These are phyloP conservation scores for Epizoanthus ramosus DNA, from an alignment of 92 coral and sea anemone species.

Conservation along the genomic window DNA sequence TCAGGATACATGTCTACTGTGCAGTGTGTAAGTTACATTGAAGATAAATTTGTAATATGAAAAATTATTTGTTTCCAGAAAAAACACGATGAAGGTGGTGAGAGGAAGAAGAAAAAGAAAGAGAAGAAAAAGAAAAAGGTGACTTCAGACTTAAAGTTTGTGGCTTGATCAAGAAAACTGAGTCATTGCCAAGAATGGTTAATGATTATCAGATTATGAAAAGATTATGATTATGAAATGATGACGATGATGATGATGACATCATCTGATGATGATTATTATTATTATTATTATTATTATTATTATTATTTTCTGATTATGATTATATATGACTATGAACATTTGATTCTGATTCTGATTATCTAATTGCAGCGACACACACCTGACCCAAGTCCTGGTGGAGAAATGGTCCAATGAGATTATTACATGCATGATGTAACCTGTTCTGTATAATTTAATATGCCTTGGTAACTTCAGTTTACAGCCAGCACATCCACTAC, in stretches of 20 bases:
- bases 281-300: not conserved
- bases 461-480: no score
- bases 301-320: not conserved
- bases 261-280: not conserved
- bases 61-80: constrained; percentile 10
- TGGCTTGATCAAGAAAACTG: not conserved
- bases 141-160: not conserved
- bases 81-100: constrained; percentile 44
- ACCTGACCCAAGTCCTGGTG: constrained; percentile 36
- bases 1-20: no score
- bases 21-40: no score
- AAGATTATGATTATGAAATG: not conserved
- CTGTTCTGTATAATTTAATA: no score
- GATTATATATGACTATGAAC: not conserved
- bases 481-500: no score
- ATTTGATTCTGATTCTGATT: not conserved
- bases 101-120: constrained; percentile 43
- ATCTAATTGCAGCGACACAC: constrained; percentile 33
- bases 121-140: constrained; percentile 44
- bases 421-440: not conserved
- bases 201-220: no score
- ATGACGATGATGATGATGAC: not conserved
- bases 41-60: no score
- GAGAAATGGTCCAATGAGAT: constrained; percentile 10
- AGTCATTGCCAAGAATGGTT: not conserved